phyloP scores from a whole-genome alignment of 1,140 invertebrate species.

The Drosophila pallidifrons region DNA sequence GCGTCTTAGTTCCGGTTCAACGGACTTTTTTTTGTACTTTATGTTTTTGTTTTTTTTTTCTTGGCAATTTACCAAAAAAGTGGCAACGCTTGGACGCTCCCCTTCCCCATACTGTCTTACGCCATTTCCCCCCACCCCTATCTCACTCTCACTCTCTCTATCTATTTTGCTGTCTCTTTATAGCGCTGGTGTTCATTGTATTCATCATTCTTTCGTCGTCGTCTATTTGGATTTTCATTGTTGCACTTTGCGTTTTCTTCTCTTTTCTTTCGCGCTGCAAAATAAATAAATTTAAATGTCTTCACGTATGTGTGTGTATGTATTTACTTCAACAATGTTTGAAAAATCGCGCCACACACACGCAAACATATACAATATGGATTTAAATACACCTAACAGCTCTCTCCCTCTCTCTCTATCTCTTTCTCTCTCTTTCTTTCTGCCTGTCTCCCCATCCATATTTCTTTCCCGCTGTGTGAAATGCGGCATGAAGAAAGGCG shows the following conservation, averaged over 20 bases:
- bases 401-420: conserved; percentile 2
- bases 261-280: conserved; percentile 55
- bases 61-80: conserved; percentile 62
- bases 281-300: conserved; percentile 62
- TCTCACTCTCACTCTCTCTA: conserved; percentile 10
- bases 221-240: conserved; percentile 45
- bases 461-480: conserved; percentile 9
- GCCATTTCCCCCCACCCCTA: not conserved
- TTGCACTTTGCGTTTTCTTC: conserved; percentile 47
- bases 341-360: conserved; percentile 5
- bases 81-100: conserved; percentile 28
- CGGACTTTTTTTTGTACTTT: conserved; percentile 33
- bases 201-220: conserved; percentile 27
- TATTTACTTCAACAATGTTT: conserved; percentile 7
- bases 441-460: not conserved
- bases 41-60: not conserved
- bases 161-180: conserved; percentile 23
- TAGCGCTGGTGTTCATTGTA: not conserved
- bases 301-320: not conserved
- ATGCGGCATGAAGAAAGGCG: conserved; percentile 41
- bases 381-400: not conserved
- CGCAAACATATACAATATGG: not conserved
- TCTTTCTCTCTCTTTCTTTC: not conserved
- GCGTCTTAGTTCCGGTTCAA: conserved; percentile 51
- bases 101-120: not conserved